Conservation (phyloP, 2,888 invertebrate species). For the Aromia moschata region DNA sequence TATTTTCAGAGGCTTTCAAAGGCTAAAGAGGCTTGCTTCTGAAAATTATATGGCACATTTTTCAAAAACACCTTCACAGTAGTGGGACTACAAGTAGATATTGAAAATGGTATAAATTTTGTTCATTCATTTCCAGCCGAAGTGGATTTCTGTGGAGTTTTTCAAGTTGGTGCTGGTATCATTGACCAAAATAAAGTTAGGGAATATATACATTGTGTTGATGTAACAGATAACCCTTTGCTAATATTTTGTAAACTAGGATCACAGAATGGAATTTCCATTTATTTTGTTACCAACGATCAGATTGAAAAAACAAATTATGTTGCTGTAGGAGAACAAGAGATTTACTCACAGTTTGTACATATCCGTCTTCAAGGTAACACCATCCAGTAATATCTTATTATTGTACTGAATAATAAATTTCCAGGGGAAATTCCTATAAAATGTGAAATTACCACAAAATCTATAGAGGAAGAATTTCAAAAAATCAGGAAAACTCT, state of each 20-base stretch:
- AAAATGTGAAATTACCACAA: constrained; percentile 69
- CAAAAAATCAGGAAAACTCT: constrained; percentile 72
- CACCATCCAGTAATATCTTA: neutral
- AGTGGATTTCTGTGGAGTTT: constrained; percentile 79
- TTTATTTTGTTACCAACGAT: constrained; percentile 77
- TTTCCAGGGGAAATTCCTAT: constrained; percentile 73
- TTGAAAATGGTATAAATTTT: constrained; percentile 66
- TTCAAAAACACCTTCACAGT: constrained; percentile 76
- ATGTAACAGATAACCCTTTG: constrained; percentile 83
- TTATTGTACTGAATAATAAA: neutral
- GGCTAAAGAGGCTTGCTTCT: constrained; percentile 71
- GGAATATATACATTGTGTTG: constrained; percentile 72
- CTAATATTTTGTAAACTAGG: constrained; percentile 67
- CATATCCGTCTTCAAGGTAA: constrained; percentile 70
- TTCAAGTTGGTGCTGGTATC: constrained; percentile 71
- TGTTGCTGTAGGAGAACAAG: constrained; percentile 70
- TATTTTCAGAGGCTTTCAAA: constrained; percentile 72
- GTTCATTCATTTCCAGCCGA: constrained; percentile 78
- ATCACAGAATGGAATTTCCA: constrained; percentile 68
- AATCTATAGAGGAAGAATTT: constrained; percentile 71
- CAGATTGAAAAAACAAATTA: constrained; percentile 74
- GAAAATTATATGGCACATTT: constrained; percentile 79
- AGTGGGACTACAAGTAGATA: constrained; percentile 74
- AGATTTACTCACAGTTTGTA: constrained; percentile 75
- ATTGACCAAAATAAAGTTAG: constrained; percentile 69